Base-by-base conservation (phyloP, 2,797 vertebrate genomes). In the Pipistrellus kuhlii region DNA sequence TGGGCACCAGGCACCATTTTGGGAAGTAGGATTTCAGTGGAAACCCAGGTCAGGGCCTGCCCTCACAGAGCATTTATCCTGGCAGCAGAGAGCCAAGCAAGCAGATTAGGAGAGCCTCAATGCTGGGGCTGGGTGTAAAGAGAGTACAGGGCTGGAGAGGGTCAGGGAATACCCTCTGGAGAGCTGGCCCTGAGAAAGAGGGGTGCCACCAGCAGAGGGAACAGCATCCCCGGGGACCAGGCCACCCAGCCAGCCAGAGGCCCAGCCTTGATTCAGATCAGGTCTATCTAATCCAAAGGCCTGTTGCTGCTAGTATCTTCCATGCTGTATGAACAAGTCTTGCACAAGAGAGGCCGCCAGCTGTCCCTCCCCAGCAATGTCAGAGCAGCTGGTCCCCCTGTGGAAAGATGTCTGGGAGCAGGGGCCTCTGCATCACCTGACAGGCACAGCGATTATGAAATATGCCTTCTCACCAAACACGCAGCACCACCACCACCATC, bases 401-500 rank as follows among this genome's bases (percentile, higher is more conserved):
- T 88, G 75, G 73, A 90, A 87, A 92, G 66, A 25, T 78, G 84
- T 83, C 93, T 71, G 41, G 51, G 59, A 95, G 76, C 76, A 89
- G 76, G 90, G 66, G 41, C 41, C 90, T 81, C 8, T 0, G 57
- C 25, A 81, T 94, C 97, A 96, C 94, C 95, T 96, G 96, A 97
- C 75, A 68, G 85, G 38, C 77, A 2, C 41, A 77, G 78, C 0
- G 8, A 18, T 97, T 97, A 92, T 1, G 62, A 96, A 97, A 97
- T 66, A 20, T 23, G 78, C 68, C 82, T 95, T 90, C 32, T 15
- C 88, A 68, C 85, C 46, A 90, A 96, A 91, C 91, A 95, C 30
- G 0, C 86, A 89, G 87, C 85, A 66, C 94, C 95, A 90, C 14
- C 78, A 75, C 0, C n/a, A 64, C 81, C 53, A 21, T 44, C 80